phyloP scores from a whole-genome alignment of 2,797 vertebrate genomes.

The Danionella dracula region DNA sequence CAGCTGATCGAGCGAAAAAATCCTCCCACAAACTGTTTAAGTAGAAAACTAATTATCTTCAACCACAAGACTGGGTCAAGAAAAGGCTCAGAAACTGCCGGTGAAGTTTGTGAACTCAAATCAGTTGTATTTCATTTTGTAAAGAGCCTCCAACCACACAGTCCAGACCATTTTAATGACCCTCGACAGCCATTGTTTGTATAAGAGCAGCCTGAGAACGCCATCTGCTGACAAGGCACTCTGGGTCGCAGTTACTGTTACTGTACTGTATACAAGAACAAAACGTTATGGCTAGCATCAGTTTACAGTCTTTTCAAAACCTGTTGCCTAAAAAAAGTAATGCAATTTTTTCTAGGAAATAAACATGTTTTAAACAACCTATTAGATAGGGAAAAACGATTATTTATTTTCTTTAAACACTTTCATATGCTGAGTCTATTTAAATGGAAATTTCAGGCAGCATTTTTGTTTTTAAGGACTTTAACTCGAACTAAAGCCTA shows the following conservation, averaged over 20 bases:
- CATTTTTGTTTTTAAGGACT: too few species aligned
- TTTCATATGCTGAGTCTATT: too few species aligned
- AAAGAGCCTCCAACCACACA: constrained; percentile 22
- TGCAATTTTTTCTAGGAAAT: too few species aligned
- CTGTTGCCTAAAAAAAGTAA: too few species aligned
- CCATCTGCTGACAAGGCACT: constrained; percentile 48
- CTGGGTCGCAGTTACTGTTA: neutral
- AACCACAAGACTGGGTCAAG: constrained; percentile 16
- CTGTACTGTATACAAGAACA: neutral
- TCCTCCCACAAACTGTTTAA: constrained; percentile 9
- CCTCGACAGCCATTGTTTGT: neutral
- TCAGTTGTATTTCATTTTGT: too few species aligned
- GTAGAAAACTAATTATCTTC: constrained; percentile 13
- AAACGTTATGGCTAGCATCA: neutral
- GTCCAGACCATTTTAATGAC: neutral
- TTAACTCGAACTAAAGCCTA: too few species aligned
- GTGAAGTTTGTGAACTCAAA: too few species aligned
- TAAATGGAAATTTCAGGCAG: too few species aligned
- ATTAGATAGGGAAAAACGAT: too few species aligned
- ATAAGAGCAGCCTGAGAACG: constrained; percentile 37
- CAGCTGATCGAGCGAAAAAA: constrained; percentile 21
- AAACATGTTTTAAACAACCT: too few species aligned
- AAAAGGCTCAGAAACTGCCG: constrained; percentile 10
- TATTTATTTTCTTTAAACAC: too few species aligned
- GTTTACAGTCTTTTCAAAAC: too few species aligned